phyloP scores from a whole-genome alignment of 2,888 invertebrate genomes.

The Alitta virens region DNA sequence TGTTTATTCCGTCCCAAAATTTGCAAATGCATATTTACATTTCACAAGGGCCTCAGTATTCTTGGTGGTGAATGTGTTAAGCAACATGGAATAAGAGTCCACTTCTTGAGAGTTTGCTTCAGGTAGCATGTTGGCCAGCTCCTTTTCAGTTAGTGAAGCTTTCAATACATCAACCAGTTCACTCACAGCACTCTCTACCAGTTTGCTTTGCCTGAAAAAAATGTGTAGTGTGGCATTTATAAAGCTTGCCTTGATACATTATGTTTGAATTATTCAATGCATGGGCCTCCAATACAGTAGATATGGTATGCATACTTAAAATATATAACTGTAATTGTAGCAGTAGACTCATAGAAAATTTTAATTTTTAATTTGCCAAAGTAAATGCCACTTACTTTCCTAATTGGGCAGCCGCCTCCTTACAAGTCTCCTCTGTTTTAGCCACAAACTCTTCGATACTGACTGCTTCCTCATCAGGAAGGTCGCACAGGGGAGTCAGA shows the following conservation, averaged over 20 bases:
- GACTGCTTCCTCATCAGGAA: conserved; percentile 83
- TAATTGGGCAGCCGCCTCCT: conserved; percentile 51
- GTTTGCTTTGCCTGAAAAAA: conserved; percentile 47
- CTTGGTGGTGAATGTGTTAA: conserved; percentile 75
- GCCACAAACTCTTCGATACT: conserved; percentile 81
- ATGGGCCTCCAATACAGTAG: too few relatives aligned
- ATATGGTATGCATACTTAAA: too few relatives aligned
- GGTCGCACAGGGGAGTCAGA: conserved; percentile 73
- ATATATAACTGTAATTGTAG: too few relatives aligned
- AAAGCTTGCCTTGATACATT: too few relatives aligned
- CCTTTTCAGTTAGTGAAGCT: conserved; percentile 40
- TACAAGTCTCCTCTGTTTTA: conserved; percentile 70
- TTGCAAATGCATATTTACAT: conserved; percentile 41
- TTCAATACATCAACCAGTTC: conserved; percentile 55
- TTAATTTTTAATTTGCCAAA: too few relatives aligned
- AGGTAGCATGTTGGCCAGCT: conserved; percentile 61
- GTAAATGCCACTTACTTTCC: conserved; percentile 58
- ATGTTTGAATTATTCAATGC: too few relatives aligned
- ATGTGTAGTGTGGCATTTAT: background rate
- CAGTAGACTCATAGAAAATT: too few relatives aligned
- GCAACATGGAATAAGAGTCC: conserved; percentile 51
- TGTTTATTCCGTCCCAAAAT: too few relatives aligned
- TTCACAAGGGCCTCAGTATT: conserved; percentile 85
- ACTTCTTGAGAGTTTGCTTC: conserved; percentile 51
- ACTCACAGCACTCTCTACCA: conserved; percentile 55